Percentiles rank a stretch among this genome's conserved stretches.
phyloP scores from a whole-genome alignment of 2,113 vertebrate species.

The Cranoglanis bouderius region DNA sequence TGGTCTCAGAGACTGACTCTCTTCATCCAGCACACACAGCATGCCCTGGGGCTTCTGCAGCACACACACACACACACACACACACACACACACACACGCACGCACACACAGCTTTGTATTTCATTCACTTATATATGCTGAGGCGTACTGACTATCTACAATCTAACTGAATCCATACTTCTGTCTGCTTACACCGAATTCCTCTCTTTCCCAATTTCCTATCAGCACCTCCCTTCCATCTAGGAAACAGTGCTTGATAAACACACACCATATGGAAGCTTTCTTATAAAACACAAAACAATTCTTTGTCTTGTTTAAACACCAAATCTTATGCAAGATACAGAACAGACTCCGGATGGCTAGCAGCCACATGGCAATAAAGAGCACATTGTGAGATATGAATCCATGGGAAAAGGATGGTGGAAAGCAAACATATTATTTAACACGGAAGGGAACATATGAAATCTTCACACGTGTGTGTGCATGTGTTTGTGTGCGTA shows the following conservation, averaged over 20 bases:
- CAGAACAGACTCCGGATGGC: constrained; percentile 23
- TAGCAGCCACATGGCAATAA: constrained; percentile 27
- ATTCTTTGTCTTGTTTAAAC: constrained; percentile 41
- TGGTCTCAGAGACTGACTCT: constrained; percentile 82
- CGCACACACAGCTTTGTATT: not conserved
- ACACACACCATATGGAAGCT: constrained; percentile 45
- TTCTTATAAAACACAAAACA: constrained; percentile 43
- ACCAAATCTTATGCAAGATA: constrained; percentile 35
- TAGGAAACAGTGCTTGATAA: constrained; percentile 28
- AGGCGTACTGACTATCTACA: not conserved
- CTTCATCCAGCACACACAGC: constrained; percentile 88
- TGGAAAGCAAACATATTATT: constrained; percentile 16
- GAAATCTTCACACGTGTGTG: not conserved
- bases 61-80: constrained; percentile 6
- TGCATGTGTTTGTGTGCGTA: constrained; percentile 18
- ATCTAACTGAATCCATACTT: constrained; percentile 9
- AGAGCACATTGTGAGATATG: constrained; percentile 30
- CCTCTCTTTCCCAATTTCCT: constrained; percentile 8
- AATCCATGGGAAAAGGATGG: not conserved
- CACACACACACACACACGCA: not conserved
- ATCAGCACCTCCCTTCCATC: constrained; percentile 2
- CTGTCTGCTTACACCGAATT: constrained; percentile 3
- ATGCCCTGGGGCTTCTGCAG: constrained; percentile 89
- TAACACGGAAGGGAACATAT: not conserved
- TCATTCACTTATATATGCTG: not conserved